Evolutionary conservation across 2,797 vertebrate genomes (phyloP), one percentile per base, ranked within the genome.

Genomic region (Cottoperca gobio): DNA sequence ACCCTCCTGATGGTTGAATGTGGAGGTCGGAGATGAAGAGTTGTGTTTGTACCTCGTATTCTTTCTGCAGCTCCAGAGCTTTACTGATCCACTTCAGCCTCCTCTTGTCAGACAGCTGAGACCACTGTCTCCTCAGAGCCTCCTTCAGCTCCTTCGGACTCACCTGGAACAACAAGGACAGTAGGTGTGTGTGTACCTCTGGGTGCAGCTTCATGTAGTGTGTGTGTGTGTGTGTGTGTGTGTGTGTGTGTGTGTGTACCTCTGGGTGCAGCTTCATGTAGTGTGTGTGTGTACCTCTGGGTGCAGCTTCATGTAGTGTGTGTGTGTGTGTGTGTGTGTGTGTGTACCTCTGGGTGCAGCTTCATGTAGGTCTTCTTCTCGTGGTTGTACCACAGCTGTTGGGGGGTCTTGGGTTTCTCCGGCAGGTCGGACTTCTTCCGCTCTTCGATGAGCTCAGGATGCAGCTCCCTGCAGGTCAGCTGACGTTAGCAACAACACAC

Each of bases 81-180:
- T 96, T 96, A 88, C 94, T 95, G 92, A 96, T 96, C 95, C 95
- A 96, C 83, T 96, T 96, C 5, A 96, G 91, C 4, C 95, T 90
- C 67, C 93, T 94, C 83, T 96, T 96, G 86, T 96, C 95, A 0
- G 94, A 91, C 23, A 96, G 93, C 33, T 95, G 95, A 14, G 95
- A 96, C 95, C 95, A 96, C 85, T 96, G 95, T 62, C 91, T 90
- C 66, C 95, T 92, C 67, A 96, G 88, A 2, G 91, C 93, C 76
- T 96, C 95, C 89, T 96, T 96, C 83, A 95, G 89, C 77, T 96
- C 95, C 89, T 96, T 96, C 73, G 91, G 95, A 74, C 94, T 95
- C 48, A 96, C 94, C 95, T 96, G 45, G 6, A 2, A 17, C 57
- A 58, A 24, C 35, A 59, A n/a, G n/a, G n/a, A n/a, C n/a, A n/a